Evolutionary conservation across 2,888 invertebrate genomes (phyloP), one percentile per base, ranked within the genome.

Genomic region (Acleris holmiana): DNA sequence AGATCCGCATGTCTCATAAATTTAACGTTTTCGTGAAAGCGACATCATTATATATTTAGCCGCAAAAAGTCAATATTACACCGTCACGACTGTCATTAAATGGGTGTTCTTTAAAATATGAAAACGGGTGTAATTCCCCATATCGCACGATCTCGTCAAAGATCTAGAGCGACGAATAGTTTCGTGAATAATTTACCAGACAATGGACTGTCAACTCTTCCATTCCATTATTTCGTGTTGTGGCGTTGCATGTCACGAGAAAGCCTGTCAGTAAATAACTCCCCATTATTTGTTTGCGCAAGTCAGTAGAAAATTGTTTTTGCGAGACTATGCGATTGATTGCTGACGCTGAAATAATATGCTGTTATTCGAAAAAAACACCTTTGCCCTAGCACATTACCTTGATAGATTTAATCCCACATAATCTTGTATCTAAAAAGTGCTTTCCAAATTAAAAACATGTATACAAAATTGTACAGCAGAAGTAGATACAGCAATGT

Each of bases 171-270:
- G 86, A 76, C 84, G 85, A 87, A 86, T 85, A 82, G 79, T 84
- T 85, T 86, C 87, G 88, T 91, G 88, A 87, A 90, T 89, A 90
- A 90, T 91, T 90, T 88, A 86, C 83, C 83, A 85, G 78, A 89
- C 88, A 87, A 88, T 88, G 84, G 84, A 73, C 84, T 86, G 87
- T 79, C 86, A 88, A 86, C 82, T 84, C 78, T 82, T 84, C 81
- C 85, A 81, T 83, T 83, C 76, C 80, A 81, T 83, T 81, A 77
- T 80, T 77, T 76, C 71, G 75, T 76, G 73, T 73, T 74, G 73
- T 72, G 72, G 70, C 76, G 75, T 73, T 69, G 70, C 65, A 74
- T 74, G 70, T 75, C 80, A 81, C 79, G 82, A 78, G 80, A 83
- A 82, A 83, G 80, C 76, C 75, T 77, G 61, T 62, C 68, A 59